A percentile compares a stretch with the other conserved stretches of the same genome.
These are phyloP conservation scores for Luscinia megarhynchos DNA, from an alignment of 2,797 vertebrate species.

Conservation along the genomic window DNA sequence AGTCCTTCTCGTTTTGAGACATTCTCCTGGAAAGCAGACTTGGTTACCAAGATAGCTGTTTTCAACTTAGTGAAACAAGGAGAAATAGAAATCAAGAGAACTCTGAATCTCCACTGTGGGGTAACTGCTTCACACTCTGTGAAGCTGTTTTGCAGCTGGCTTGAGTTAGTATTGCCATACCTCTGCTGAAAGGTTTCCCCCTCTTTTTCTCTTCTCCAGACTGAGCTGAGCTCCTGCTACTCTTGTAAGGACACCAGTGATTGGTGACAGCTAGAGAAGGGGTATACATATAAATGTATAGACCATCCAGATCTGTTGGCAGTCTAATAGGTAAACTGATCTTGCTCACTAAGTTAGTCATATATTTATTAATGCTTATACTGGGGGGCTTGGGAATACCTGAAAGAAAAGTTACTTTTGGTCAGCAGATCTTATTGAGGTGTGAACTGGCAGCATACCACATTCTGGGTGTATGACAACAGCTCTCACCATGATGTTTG, in stretches of 20 bases:
- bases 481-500: not conserved
- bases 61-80: not conserved
- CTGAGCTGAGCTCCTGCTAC: not conserved
- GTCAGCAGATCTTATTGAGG: not conserved
- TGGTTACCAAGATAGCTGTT: not conserved
- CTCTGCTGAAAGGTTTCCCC: not conserved
- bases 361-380: not conserved
- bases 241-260: not conserved
- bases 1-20: not conserved
- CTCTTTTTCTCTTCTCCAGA: not conserved
- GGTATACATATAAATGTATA: not conserved
- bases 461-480: not conserved
- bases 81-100: not conserved
- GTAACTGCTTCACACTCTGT: not conserved
- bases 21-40: not conserved
- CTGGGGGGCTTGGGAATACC: not conserved
- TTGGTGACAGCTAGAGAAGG: not conserved
- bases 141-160: not conserved
- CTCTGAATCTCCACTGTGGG: not conserved
- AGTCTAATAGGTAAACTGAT: not conserved
- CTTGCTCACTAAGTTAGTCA: not conserved
- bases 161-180: not conserved
- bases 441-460: not conserved
- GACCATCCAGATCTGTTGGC: not conserved
- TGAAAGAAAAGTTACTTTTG: not conserved